Conservation (phyloP, 2,888 invertebrate genomes). For the Hyppa rectilinea region DNA sequence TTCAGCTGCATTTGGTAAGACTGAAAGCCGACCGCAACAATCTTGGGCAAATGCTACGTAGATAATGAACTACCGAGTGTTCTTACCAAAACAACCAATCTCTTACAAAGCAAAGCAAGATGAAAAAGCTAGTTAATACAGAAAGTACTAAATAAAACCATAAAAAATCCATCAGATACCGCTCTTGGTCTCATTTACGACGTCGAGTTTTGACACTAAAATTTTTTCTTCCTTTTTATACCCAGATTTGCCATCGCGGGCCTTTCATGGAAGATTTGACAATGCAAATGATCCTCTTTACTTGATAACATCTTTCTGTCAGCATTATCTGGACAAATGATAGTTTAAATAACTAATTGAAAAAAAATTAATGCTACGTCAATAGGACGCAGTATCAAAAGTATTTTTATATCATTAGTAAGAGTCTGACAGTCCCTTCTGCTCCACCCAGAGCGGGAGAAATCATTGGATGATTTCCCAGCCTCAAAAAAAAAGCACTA, state of each 20-base stretch:
- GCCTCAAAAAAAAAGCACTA: too few species aligned
- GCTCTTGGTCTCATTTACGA: constrained; percentile 58
- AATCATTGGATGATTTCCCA: too few species aligned
- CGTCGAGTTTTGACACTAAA: constrained; percentile 59
- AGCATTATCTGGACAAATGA: constrained; percentile 28
- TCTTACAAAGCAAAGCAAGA: constrained; percentile 30
- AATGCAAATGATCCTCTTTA: constrained; percentile 61
- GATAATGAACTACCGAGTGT: too few species aligned
- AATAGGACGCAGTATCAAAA: too few species aligned
- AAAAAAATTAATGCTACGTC: too few species aligned
- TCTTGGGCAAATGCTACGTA: neutral
- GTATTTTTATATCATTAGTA: too few species aligned
- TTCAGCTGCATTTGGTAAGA: neutral
- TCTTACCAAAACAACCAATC: neutral
- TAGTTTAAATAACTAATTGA: constrained; percentile 41
- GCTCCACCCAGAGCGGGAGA: too few species aligned
- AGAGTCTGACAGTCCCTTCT: too few species aligned
- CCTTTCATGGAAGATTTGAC: constrained; percentile 60
- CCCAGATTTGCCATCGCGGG: constrained; percentile 42
- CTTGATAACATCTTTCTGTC: constrained; percentile 57
- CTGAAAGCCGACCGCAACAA: neutral
- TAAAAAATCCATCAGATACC: constrained; percentile 60
- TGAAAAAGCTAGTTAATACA: constrained; percentile 47
- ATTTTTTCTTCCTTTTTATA: constrained; percentile 54
- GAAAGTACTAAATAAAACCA: constrained; percentile 54